These are phyloP conservation scores for Anolis carolinensis DNA, from an alignment of 2,113 vertebrate genomes.

Conservation along the genomic window DNA sequence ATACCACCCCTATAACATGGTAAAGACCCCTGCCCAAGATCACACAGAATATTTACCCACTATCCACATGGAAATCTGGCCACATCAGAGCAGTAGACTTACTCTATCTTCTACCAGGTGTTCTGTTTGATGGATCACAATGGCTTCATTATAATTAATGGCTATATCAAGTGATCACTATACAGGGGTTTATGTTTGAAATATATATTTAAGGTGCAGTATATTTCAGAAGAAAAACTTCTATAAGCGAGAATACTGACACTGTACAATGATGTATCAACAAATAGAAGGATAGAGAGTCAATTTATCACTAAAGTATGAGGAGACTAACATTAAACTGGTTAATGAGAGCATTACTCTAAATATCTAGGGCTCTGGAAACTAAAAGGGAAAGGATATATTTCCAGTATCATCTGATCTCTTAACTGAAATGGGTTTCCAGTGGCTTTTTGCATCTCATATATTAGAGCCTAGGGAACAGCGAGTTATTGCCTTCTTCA, in stretches of 20 bases:
- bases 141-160: neutral
- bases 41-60: neutral
- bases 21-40: neutral
- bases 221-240: neutral
- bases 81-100: too few relatives aligned
- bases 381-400: neutral
- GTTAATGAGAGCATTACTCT: neutral
- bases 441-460: constrained; percentile 14
- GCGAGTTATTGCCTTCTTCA: constrained; percentile 35
- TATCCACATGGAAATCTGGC: neutral
- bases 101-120: neutral
- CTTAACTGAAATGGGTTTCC: constrained; percentile 35
- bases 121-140: neutral
- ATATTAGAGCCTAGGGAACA: constrained; percentile 13
- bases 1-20: too few relatives aligned
- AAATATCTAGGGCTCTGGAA: neutral
- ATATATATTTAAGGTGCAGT: neutral
- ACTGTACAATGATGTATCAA: neutral
- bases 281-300: neutral
- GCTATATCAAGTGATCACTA: too few relatives aligned
- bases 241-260: neutral
- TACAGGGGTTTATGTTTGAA: neutral
- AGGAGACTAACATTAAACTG: neutral
- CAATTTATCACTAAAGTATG: neutral
- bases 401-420: constrained; percentile 19